Evolutionary conservation across 2,113 vertebrate species (phyloP).

Genomic region (Paralichthys olivaceus): DNA sequence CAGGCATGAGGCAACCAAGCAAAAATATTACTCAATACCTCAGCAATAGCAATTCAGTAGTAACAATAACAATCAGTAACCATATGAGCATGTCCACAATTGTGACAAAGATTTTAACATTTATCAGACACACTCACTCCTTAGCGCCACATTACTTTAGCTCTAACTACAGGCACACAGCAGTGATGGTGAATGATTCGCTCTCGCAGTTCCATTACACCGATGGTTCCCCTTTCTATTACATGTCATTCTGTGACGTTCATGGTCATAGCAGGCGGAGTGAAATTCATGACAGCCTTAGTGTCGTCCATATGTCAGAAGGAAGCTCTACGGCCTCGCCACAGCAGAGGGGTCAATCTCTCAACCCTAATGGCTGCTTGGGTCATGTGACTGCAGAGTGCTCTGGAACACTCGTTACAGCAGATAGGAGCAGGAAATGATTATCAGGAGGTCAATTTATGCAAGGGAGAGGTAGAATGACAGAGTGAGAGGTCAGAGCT

Average conservation of each 20-base stretch:
- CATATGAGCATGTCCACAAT: neutral
- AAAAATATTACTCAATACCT: constrained; percentile 29
- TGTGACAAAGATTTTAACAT: constrained; percentile 18
- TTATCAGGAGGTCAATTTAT: constrained; percentile 84
- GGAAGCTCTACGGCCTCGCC: constrained; percentile 61
- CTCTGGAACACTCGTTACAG: constrained; percentile 76
- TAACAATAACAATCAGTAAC: constrained; percentile 18
- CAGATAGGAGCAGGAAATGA: constrained; percentile 76
- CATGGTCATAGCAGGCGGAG: constrained; percentile 68
- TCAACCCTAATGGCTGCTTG: constrained; percentile 75
- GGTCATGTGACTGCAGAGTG: constrained; percentile 76
- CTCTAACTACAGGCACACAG: constrained; percentile 54
- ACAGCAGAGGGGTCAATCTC: constrained; percentile 77
- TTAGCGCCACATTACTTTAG: constrained; percentile 21
- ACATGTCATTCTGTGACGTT: constrained; percentile 65
- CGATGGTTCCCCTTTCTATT: constrained; percentile 67
- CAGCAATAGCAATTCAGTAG: neutral
- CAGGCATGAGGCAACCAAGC: neutral
- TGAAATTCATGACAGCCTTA: constrained; percentile 71
- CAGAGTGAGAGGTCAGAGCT: constrained; percentile 78
- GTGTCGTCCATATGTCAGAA: constrained; percentile 78
- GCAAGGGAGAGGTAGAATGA: constrained; percentile 74
- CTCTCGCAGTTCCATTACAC: constrained; percentile 66
- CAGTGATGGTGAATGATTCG: constrained; percentile 61
- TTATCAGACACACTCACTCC: constrained; percentile 1